Base-by-base conservation (phyloP, 2,888 invertebrate species). In the Itoplectis maculator region DNA sequence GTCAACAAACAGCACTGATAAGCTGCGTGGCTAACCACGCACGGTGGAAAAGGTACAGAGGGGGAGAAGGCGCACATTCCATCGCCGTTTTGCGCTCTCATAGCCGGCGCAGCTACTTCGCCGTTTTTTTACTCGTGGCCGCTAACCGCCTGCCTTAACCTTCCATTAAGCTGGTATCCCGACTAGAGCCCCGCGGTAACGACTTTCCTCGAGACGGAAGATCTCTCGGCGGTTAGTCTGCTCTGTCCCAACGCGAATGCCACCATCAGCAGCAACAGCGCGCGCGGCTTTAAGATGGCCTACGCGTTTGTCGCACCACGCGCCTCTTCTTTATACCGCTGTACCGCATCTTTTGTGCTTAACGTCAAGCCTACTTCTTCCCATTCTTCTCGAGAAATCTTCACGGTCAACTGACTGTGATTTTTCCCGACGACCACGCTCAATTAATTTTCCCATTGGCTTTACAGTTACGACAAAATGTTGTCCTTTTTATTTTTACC, bases 101-200 rank as follows among this genome's bases (percentile, higher is more conserved):
- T 56, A 51, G n/a, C 7, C 49, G 9, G n/a, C 42, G 56, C 1
- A 0, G 23, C 42, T 54, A 37, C 54, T 20, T 40, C 18, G 20
- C 40, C 5, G 29, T 5, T 56, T 56, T 56, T 69, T 42, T 9
- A 40, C 54, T 23, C 54, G n/a, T 70, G 49, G 37, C 61, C 74
- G 29, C 42, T n/a, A 54, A 69, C 82, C 77, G 75, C 79, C 81
- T 79, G 81, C 72, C 82, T 86, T 85, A 85, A 88, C 85, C 85
- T 77, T 84, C 75, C 84, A 85, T 88, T 85, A 86, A 85, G 83
- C 83, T 75, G 77, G 77, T 56, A 70, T 70, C 56, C 69, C 54
- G 56, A 70, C n/a, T 13, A 70, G 75, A 65, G 78, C 68, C 81
- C 20, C 66, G 63, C 65, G 74, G 66, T 83, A 86, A 86, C 81